These are phyloP conservation scores for Ammodytes marinus DNA, from an alignment of 2,113 vertebrate genomes.

Conservation along the genomic window DNA sequence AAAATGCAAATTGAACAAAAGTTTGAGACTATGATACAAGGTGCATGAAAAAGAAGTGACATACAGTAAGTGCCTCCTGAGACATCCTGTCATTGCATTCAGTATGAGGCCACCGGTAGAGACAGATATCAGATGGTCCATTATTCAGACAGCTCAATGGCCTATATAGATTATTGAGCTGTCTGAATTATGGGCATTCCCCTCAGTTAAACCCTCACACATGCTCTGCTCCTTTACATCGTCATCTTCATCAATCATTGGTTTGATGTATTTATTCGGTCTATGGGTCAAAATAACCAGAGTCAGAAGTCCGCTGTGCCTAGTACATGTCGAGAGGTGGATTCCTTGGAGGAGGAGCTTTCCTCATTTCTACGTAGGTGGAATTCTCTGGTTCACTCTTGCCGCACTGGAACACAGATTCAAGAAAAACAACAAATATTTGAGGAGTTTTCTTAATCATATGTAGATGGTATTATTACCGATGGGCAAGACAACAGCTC, in stretches of 20 bases:
- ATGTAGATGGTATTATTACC: not conserved
- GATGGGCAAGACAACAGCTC: not conserved
- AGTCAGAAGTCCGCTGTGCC: not conserved
- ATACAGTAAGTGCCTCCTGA: no score
- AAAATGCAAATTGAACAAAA: not conserved
- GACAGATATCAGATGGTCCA: no score
- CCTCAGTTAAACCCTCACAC: no score
- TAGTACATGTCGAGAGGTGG: not conserved
- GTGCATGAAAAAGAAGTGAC: no score
- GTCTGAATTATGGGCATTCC: no score
- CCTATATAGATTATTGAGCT: no score
- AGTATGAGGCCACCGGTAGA: not conserved
- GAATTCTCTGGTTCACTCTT: not conserved
- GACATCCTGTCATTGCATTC: not conserved
- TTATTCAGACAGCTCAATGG: no score
- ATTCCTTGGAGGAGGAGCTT: slow-evolving; percentile 1
- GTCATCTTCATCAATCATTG: no score
- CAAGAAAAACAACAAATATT: not conserved
- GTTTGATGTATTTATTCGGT: no score
- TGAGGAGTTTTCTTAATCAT: not conserved
- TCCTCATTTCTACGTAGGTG: slow-evolving; percentile 66
- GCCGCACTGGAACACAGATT: slow-evolving; percentile 39
- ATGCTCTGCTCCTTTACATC: no score
- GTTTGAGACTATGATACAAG: not conserved
- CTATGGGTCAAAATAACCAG: no score